Evolutionary conservation across 2,797 vertebrate genomes (phyloP), one percentile per base, ranked within the genome.

Genomic region (Centroberyx gerrardi): DNA sequence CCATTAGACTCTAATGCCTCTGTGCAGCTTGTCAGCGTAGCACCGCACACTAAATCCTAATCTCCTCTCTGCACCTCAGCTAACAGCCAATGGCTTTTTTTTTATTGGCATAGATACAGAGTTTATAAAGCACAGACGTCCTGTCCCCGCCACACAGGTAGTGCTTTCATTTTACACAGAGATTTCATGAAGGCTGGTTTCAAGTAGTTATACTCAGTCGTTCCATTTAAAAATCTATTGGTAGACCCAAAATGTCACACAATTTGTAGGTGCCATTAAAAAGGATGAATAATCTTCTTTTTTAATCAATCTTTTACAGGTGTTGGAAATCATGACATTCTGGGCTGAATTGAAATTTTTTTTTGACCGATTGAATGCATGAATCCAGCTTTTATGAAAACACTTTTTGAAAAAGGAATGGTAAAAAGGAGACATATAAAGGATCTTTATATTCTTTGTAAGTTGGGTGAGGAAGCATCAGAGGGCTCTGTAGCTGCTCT

Each of bases 131-230:
- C 27, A 17, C 54, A 17, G 48, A 63, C 6, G 44, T 67, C 33
- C 56, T 22, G 7, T 42, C 60, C 48, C 5, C 44, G 56, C 18
- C 22, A 18, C 60, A 63, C 15, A 66, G 66, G 61, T 54, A 54
- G n/a, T 49, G 59, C 31, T 58, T 71, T 53, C 5, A 14, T 62
- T 51, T 74, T 42, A 49, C 15, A 5, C 17, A 42, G 36, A 67
- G 33, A 79, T 67, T 56, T 75, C 52, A 71, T 77, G 51, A 75
- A 86, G 62, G 27, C 42, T 77, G 73, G 2, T 56, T 63, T 17
- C 17, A 14, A 48, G 44, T 48, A 6, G 44, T 14, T 48, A 48
- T 17, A 49, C 46, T 17, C n/a, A 14, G 15, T 3, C 14, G 8
- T 5, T 49, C 46, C 15, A 8, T 49, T 49, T 5, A n/a, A 49